Evolutionary conservation across 2,888 invertebrate species (phyloP), one percentile per base, ranked within the genome.

Genomic region (Brachylomia viminalis): DNA sequence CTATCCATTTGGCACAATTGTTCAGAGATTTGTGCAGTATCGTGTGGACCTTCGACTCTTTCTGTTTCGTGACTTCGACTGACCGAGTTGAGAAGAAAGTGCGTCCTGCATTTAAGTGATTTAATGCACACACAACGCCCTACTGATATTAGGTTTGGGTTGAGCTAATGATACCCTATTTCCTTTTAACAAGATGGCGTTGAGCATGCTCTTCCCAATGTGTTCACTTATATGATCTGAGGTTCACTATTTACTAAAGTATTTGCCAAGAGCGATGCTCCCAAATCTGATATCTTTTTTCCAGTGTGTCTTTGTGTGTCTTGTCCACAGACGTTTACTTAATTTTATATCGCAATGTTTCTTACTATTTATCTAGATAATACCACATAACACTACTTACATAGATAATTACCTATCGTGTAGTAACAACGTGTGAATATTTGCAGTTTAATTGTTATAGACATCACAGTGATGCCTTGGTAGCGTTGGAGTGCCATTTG

Each of bases 371-470:
- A 67, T 62, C 49, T 59, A 49, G 64, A 65, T 65, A 75, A 65
- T 33, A 59, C 3, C 45, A 82, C 69, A 45, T 68, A 62, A 81
- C 56, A 38, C 56, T 67, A 45, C 42, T 49, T 54, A 30, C 59
- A 30, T 54, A 47, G 2, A 52, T 65, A 81, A 74, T 80, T n/a
- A 42, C 59, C 45, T 62, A 27, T 67, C 62, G 45, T 79, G 76
- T 42, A 56, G 15, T 52, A 52, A 80, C 49, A 68, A 75, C 45
- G 81, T 79, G 79, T 75, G 67, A 79, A 75, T 33, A 81, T 81
- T 81, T 20, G 27, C 82, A n/a, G 61, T 49, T 67, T 15, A 47
- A 65, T 59, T 59, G 42, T 58, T 38, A 54, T 20, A 33, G n/a
- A 54, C 20, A 61, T 54, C 62, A 54, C 15, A 56, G 11, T 17